Evolutionary conservation across 2,113 vertebrate genomes (phyloP), one percentile per base, ranked within the genome.

Genomic region (Chaetodon trifascialis): DNA sequence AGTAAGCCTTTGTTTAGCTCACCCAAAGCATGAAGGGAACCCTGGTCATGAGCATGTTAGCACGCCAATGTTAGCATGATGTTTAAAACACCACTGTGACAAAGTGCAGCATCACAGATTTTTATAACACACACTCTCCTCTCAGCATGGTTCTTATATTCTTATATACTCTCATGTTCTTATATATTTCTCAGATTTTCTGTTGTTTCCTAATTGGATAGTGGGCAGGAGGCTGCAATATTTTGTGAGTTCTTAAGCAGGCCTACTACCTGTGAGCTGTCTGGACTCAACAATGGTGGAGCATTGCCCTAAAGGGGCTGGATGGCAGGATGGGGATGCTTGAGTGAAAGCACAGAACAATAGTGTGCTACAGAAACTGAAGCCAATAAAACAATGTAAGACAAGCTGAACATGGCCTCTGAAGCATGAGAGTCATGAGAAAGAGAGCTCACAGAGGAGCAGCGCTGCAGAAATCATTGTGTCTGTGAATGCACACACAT

Each of bases 341-440:
- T 25, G 44, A 59, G 46, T 47, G 46, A 49, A 38, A 63, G 58
- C 46, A 23, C 23, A 63, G 30, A 74, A 56, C 63, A 68, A 47
- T 65, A 47, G 14, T n/a, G 36, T 36, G 21, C 47, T 76, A 55
- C 54, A 76, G 54, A 69, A 46, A 78, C 17, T n/a, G 16, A 56
- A 73, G 25, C 47, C 49, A 72, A 46, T 66, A 60, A 44, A 59
- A 65, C 21, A 23, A 11, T 68, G 79, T 63, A 73, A 78, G 56
- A 82, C 64, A 69, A 58, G 40, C 47, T 63, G 60, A 84, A 40
- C 69, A 73, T 17, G 55, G 52, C n/a, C 66, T 65, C 58, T 58
- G 34, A 42, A 23, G 49, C 44, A 30, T 30, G 30, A 25, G 15
- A 25, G 23, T 46, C 51, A 6, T 38, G 69, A 47, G 40, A 49